Evolutionary conservation across 2,888 invertebrate genomes (phyloP).

Genomic region (Cephus spinipes): DNA sequence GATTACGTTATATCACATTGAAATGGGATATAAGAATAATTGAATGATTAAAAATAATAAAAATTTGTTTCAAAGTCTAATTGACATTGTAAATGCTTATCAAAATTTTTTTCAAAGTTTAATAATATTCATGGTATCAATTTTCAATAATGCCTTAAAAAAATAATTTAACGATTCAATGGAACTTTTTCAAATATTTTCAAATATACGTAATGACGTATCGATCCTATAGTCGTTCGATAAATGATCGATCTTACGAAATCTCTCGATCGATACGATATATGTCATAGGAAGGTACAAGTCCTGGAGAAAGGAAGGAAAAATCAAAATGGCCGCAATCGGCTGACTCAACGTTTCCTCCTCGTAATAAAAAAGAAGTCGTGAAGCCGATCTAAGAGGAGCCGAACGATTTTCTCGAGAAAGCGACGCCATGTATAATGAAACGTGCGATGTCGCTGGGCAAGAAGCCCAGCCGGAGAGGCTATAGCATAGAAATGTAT

Average conservation of each 20-base stretch:
- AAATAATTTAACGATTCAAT: not conserved
- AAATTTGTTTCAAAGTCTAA: not conserved
- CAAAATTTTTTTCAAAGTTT: not conserved
- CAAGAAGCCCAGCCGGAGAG: constrained; percentile 52
- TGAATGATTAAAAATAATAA: too few relatives aligned
- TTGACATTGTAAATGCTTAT: not conserved
- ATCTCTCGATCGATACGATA: not conserved
- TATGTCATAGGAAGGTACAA: not conserved
- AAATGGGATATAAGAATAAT: too few relatives aligned
- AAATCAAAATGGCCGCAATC: not conserved
- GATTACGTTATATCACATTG: too few relatives aligned
- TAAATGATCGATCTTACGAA: not conserved
- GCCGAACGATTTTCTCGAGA: not conserved
- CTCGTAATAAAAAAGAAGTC: not conserved
- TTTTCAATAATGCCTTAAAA: not conserved
- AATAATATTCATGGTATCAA: not conserved
- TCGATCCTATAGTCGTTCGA: not conserved
- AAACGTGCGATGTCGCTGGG: constrained; percentile 14
- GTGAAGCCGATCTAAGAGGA: not conserved
- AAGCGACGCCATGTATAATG: not conserved
- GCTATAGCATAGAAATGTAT: constrained; percentile 55
- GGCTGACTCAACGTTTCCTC: not conserved
- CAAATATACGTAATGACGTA: not conserved
- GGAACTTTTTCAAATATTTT: not conserved
- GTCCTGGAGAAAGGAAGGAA: not conserved